These are phyloP conservation scores for Illadopsis cleaveri DNA, from an alignment of 2,113 vertebrate species.

Conservation along the genomic window DNA sequence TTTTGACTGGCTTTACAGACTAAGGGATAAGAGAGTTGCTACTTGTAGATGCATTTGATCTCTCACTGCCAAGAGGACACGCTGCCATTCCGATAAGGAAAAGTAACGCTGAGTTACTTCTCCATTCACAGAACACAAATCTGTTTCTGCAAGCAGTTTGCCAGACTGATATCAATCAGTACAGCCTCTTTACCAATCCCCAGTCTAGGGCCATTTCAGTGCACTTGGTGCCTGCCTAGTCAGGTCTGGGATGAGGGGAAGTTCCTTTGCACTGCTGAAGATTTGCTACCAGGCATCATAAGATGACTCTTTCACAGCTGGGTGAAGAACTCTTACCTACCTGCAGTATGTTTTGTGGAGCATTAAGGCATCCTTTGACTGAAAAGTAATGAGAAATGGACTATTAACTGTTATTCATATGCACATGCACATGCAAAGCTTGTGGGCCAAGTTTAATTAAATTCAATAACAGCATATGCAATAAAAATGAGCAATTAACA, in stretches of 20 bases:
- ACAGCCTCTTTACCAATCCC: neutral
- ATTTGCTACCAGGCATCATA: neutral
- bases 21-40: neutral
- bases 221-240: neutral
- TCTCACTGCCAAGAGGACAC: neutral
- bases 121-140: neutral
- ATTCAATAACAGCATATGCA: neutral
- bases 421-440: neutral
- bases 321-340: neutral
- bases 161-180: neutral
- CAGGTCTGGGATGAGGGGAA: neutral
- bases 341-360: neutral
- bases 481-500: constrained; percentile 7
- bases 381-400: neutral
- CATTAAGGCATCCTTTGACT: neutral
- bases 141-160: neutral
- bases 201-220: neutral
- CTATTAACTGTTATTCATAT: neutral
- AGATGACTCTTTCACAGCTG: neutral
- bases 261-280: neutral
- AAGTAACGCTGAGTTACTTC: neutral
- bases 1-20: neutral
- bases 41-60: neutral
- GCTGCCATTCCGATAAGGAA: neutral
- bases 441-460: constrained; percentile 28